Conservation (phyloP, 2,888 invertebrate genomes). For the Imbricaverruca yamaguchii region DNA sequence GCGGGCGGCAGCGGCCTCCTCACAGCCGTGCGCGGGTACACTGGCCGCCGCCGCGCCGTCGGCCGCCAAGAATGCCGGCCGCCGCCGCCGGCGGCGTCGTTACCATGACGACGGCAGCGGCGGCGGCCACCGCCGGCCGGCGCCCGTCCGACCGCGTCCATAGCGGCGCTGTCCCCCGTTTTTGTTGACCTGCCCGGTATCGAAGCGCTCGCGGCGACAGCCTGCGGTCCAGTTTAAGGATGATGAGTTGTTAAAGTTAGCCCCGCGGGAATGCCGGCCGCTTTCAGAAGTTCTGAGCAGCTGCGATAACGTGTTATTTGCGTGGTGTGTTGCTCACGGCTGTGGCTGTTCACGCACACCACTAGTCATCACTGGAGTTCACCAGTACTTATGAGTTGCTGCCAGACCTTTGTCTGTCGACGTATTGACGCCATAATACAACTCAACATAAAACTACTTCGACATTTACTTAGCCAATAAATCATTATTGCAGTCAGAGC, state of each 20-base stretch:
- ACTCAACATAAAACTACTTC: too few relatives aligned
- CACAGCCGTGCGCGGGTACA: neutral
- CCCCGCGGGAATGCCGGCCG: neutral
- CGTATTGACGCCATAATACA: too few relatives aligned
- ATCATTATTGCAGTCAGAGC: too few relatives aligned
- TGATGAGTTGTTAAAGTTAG: neutral
- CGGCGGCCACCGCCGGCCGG: neutral
- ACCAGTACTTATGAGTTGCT: too few relatives aligned
- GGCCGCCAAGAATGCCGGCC: slow-evolving; percentile 12
- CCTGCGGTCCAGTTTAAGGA: neutral
- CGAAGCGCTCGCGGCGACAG: neutral
- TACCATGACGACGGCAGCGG: neutral
- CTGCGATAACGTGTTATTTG: too few relatives aligned
- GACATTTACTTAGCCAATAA: too few relatives aligned
- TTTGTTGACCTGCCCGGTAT: neutral
- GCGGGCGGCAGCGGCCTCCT: neutral
- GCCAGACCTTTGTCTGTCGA: too few relatives aligned
- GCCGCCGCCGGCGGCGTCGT: neutral
- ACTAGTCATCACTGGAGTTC: too few relatives aligned
- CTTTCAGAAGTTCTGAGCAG: neutral
- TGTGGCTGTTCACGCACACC: too few relatives aligned
- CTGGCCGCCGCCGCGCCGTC: neutral
- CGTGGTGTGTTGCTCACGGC: too few relatives aligned
- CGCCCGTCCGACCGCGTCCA: neutral
- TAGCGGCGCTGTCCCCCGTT: neutral